Evolutionary conservation across 1,140 invertebrate genomes (phyloP).

Genomic region (Dinothrombium tinctorium): DNA sequence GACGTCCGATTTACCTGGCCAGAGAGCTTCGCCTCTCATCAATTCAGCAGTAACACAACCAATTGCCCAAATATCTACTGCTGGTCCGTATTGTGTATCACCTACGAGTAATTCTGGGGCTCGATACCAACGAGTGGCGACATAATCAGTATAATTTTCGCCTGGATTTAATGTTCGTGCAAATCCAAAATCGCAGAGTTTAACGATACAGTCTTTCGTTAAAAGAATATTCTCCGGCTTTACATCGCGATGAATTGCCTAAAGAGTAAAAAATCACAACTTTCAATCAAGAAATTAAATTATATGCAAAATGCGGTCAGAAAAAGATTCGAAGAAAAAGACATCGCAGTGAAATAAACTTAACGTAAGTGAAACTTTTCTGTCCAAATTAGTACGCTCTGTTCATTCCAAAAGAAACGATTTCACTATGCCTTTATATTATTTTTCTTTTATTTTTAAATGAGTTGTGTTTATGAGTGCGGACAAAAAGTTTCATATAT

Average conservation of each 20-base stretch:
- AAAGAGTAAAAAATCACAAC: too few species aligned
- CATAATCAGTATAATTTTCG: constrained; percentile 97
- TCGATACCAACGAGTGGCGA: constrained; percentile 94
- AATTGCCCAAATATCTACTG: constrained; percentile 93
- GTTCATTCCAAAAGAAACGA: too few species aligned
- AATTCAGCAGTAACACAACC: constrained; percentile 88
- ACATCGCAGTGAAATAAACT: too few species aligned
- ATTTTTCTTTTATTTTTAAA: too few species aligned
- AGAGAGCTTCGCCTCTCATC: constrained; percentile 75
- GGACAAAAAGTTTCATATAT: too few species aligned
- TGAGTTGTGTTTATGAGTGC: too few species aligned
- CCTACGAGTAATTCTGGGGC: constrained; percentile 88
- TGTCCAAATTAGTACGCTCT: too few species aligned
- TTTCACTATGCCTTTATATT: too few species aligned
- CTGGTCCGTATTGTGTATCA: constrained; percentile 84
- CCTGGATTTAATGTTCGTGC: constrained; percentile 81
- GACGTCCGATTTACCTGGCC: constrained; percentile 94
- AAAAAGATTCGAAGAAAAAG: too few species aligned
- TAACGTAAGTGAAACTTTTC: too few species aligned
- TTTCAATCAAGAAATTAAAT: too few species aligned
- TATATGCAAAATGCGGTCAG: too few species aligned
- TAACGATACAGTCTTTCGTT: constrained; percentile 76
- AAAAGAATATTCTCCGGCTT: constrained; percentile 97
- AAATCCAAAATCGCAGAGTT: constrained; percentile 81
- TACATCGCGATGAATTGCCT: constrained; percentile 83